A percentile compares a stretch with the other conserved stretches of the same genome.
Evolutionary conservation across 2,113 vertebrate genomes (phyloP).

Genomic region (Leucoraja erinaceus): DNA sequence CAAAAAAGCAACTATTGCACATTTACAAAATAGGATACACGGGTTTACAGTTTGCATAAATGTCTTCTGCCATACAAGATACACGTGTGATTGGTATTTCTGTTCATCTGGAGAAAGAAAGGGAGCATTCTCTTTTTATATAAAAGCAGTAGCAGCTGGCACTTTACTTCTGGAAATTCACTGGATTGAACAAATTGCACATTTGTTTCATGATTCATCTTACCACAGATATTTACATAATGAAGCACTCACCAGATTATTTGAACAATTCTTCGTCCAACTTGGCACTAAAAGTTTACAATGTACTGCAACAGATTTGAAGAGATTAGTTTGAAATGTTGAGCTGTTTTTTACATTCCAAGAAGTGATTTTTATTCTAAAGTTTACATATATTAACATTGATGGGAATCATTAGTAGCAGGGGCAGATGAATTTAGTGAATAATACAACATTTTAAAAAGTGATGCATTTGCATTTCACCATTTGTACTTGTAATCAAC

Average conservation of each 20-base stretch:
- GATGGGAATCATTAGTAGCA: background rate
- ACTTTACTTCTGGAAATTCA: background rate
- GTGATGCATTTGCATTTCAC: background rate
- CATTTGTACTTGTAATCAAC: background rate
- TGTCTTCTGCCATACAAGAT: background rate
- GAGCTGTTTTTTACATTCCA: background rate
- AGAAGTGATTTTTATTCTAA: background rate
- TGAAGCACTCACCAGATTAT: background rate
- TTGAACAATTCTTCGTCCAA: background rate
- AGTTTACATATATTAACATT: background rate
- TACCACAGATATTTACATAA: background rate
- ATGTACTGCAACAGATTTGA: background rate
- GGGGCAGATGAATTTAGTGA: background rate
- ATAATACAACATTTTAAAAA: background rate
- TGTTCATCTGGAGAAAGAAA: no score
- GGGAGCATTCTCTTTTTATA: background rate
- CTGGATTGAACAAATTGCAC: background rate
- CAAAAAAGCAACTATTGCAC: slow-evolving; percentile 22
- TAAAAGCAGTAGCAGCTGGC: background rate
- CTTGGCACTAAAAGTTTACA: background rate
- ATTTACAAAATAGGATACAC: background rate
- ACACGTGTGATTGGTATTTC: background rate
- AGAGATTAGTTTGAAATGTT: background rate
- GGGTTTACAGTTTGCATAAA: background rate
- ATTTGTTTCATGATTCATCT: background rate